A percentile compares a stretch with the other conserved stretches of the same genome.
Evolutionary conservation across 2,888 invertebrate species (phyloP).

Genomic region (Caenorhabditis sp.): DNA sequence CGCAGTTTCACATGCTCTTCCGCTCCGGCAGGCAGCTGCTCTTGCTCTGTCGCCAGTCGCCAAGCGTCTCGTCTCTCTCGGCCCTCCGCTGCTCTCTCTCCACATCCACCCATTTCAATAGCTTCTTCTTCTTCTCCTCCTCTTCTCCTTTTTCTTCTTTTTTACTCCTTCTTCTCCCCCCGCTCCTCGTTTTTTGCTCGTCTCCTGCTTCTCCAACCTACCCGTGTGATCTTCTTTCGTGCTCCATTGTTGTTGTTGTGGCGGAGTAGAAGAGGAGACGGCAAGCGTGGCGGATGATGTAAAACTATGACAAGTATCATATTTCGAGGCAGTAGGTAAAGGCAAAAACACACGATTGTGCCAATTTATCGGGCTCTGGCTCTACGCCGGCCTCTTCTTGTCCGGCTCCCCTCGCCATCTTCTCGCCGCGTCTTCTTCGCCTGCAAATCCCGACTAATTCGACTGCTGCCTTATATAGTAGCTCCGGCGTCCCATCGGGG

Average conservation of each 20-base stretch:
- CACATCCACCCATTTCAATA: slow-evolving; percentile 40
- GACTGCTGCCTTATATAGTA: slow-evolving; percentile 14
- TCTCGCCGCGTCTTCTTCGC: background rate
- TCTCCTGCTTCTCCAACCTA: slow-evolving; percentile 13
- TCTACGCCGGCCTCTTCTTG: slow-evolving; percentile 1
- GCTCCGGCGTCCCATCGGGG: background rate
- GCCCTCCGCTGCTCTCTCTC: slow-evolving; percentile 20
- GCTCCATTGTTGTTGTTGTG: slow-evolving; percentile 37
- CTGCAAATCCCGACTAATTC: slow-evolving; percentile 47
- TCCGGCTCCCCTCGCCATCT: background rate
- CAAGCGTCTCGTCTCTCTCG: slow-evolving; percentile 13
- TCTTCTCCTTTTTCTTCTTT: slow-evolving; percentile 26
- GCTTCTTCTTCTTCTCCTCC: slow-evolving; percentile 30
- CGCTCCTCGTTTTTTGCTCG: slow-evolving; percentile 1
- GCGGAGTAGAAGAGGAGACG: slow-evolving; percentile 13
- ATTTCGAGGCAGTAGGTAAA: slow-evolving; percentile 36
- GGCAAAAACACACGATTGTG: slow-evolving; percentile 37
- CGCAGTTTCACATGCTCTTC: slow-evolving; percentile 21
- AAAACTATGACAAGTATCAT: slow-evolving; percentile 55
- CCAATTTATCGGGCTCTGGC: slow-evolving; percentile 18
- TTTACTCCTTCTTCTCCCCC: slow-evolving; percentile 16
- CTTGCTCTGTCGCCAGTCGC: slow-evolving; percentile 39
- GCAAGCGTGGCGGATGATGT: slow-evolving; percentile 22
- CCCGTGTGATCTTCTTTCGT: slow-evolving; percentile 35
- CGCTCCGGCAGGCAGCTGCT: slow-evolving; percentile 39